These are phyloP conservation scores for Noctua janthe DNA, from an alignment of 2,888 invertebrate genomes.

Conservation along the genomic window DNA sequence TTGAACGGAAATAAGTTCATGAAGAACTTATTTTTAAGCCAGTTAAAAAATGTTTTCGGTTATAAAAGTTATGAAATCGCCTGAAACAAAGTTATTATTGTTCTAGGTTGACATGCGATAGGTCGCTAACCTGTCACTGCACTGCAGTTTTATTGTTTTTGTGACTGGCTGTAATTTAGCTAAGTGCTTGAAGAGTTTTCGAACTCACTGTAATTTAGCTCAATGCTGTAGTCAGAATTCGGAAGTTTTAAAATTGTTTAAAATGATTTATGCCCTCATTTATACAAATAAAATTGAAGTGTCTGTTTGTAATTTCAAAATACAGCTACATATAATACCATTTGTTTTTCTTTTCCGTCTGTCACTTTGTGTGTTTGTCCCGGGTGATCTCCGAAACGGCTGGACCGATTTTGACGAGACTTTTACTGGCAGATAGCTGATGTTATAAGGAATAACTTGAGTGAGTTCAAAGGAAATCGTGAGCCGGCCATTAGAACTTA, in stretches of 20 bases:
- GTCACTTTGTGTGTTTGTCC: no score
- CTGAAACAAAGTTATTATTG: constrained; percentile 34
- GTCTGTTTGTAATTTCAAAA: no score
- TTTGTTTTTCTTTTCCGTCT: no score
- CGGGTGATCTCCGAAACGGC: no score
- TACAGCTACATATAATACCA: no score
- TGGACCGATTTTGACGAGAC: no score
- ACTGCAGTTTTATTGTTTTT: constrained; percentile 29
- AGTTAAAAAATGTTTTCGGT: neutral
- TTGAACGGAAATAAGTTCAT: constrained; percentile 10
- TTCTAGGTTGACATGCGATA: constrained; percentile 43
- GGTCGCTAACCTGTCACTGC: constrained; percentile 35
- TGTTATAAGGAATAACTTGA: no score
- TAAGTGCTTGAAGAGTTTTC: constrained; percentile 9
- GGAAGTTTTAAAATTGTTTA: neutral
- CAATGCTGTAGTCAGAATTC: neutral
- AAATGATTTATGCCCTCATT: neutral
- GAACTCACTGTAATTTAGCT: neutral
- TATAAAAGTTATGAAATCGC: constrained; percentile 40
- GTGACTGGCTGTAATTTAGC: constrained; percentile 14
- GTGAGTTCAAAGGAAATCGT: no score
- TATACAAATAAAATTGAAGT: no score
- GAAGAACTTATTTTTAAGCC: constrained; percentile 4
- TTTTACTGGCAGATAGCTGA: no score
- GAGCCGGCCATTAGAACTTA: no score